These are phyloP conservation scores for Eucriotettix oculatus DNA, from an alignment of 2,888 invertebrate species.

Conservation along the genomic window DNA sequence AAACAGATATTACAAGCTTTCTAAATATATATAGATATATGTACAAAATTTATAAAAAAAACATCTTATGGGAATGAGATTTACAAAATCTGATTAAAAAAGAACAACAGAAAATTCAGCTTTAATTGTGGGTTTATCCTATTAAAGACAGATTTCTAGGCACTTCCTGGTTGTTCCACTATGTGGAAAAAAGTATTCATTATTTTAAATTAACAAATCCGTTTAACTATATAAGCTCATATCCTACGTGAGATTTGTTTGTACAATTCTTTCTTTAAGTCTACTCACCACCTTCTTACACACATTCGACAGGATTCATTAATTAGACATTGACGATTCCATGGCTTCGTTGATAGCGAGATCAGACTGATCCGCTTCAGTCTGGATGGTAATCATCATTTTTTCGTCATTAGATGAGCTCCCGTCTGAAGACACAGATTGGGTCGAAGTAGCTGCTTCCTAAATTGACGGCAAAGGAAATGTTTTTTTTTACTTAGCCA, in stretches of 20 bases:
- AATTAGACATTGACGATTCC: constrained; percentile 11
- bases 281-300: not conserved
- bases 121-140: no score
- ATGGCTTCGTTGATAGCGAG: constrained; percentile 17
- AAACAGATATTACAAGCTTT: no score
- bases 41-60: no score
- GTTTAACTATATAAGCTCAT: not conserved
- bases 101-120: no score
- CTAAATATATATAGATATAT: no score
- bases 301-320: not conserved
- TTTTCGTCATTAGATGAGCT: constrained; percentile 56
- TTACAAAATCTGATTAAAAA: no score
- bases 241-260: not conserved
- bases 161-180: not conserved
- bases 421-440: constrained; percentile 49
- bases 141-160: not conserved
- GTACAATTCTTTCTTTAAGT: not conserved
- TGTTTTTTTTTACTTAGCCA: no score
- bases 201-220: not conserved
- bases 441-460: constrained; percentile 59
- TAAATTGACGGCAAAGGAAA: constrained; percentile 21
- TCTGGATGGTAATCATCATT: constrained; percentile 57
- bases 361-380: constrained; percentile 39
- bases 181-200: not conserved
- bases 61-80: no score